phyloP scores from a whole-genome alignment of 2,113 vertebrate genomes.

The Paramormyrops kingsleyae region DNA sequence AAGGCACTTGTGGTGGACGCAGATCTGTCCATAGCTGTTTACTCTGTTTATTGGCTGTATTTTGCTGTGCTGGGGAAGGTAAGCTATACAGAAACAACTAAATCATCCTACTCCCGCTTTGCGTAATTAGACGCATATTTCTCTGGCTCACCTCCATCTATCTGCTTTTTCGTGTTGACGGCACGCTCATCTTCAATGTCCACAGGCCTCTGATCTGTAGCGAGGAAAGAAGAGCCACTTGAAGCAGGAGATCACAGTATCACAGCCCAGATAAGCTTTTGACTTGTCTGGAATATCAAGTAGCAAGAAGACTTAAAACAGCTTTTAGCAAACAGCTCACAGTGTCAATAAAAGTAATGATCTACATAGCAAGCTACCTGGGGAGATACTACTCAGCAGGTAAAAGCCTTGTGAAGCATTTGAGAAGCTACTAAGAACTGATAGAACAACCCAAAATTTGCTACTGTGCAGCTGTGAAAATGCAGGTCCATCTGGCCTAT shows the following conservation, averaged over 20 bases:
- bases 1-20: not conserved
- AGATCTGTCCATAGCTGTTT: not conserved
- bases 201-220: conserved; percentile 55
- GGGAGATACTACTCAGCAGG: not conserved
- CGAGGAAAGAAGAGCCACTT: conserved; percentile 33
- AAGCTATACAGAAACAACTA: not conserved
- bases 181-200: conserved; percentile 57
- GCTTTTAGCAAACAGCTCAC: not conserved
- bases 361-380: not conserved
- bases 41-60: not conserved
- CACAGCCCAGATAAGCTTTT: not conserved
- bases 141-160: conserved; percentile 51
- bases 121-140: not conserved
- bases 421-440: not conserved
- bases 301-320: not conserved
- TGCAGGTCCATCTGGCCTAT: not conserved
- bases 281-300: not conserved
- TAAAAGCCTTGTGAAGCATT: not conserved
- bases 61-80: not conserved
- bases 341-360: not conserved
- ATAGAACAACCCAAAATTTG: not conserved
- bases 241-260: conserved; percentile 24
- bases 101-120: not conserved
- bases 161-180: conserved; percentile 46
- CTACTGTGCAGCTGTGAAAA: not conserved